Conservation (phyloP, 2,888 invertebrate genomes). For the Litoditis marina region DNA sequence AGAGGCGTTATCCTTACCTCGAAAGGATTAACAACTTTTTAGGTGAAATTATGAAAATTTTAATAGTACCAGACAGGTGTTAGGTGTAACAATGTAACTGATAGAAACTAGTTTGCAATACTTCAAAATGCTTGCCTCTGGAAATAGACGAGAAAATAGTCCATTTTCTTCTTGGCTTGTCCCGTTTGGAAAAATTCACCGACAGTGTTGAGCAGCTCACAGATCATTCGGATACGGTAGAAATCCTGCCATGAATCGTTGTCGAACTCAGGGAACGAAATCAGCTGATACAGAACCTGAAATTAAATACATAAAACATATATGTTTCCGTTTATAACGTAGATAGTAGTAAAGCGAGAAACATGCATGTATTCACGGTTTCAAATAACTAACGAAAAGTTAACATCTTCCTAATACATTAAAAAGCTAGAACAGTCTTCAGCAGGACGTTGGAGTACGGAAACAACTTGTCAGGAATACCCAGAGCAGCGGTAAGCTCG, state of each 20-base stretch:
- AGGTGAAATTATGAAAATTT: neutral
- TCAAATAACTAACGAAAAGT: neutral
- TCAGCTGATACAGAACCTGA: slow-evolving; percentile 54
- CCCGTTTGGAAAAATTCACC: slow-evolving; percentile 52
- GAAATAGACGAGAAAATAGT: slow-evolving; percentile 47
- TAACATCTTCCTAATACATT: too few relatives aligned
- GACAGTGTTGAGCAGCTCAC: slow-evolving; percentile 38
- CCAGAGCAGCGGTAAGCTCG: too few relatives aligned
- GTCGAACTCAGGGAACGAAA: slow-evolving; percentile 42
- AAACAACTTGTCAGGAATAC: too few relatives aligned
- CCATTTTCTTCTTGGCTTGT: slow-evolving; percentile 26
- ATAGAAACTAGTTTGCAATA: slow-evolving; percentile 1
- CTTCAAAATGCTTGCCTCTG: slow-evolving; percentile 26
- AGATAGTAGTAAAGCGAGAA: neutral
- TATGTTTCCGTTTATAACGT: neutral
- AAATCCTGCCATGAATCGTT: slow-evolving; percentile 35
- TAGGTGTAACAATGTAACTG: neutral
- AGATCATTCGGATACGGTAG: slow-evolving; percentile 46
- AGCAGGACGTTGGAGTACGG: too few relatives aligned
- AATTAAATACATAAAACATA: too few relatives aligned
- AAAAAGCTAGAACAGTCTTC: too few relatives aligned
- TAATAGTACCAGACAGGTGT: neutral
- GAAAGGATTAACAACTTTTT: too few relatives aligned
- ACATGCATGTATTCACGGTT: neutral
- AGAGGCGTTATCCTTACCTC: too few relatives aligned